Evolutionary conservation across 2,797 vertebrate genomes (phyloP), one percentile per base, ranked within the genome.

Genomic region (Remorina albescens): DNA sequence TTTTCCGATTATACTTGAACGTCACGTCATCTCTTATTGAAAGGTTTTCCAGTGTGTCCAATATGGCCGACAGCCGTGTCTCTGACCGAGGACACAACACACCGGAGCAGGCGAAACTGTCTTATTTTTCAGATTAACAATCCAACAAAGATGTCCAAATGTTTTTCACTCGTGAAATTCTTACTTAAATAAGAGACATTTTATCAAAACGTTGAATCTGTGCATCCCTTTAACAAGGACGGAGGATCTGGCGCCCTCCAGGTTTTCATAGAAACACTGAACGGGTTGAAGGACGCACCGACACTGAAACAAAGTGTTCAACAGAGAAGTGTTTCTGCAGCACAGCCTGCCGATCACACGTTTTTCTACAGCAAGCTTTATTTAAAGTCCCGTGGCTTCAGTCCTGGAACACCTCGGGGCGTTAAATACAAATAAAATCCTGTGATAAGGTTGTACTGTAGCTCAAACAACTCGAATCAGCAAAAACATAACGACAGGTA

Each of bases 31-130:
- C 55, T 78, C 67, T 76, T 49, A 72, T 83, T 87, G 80, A 90
- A 87, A 67, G 81, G 74, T 67, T 88, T 83, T 82, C 91, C 89
- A 75, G 76, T 75, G 83, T 58, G 79, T 10, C 84, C 87, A 93
- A 91, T 82, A 94, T 92, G 90, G 90, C 92, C 84, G 90, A 85
- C 87, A 65, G 67, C 51, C 19, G 8, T 42, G 63, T 13, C 55
- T 65, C 53, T 47, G 36, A 75, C 41, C 69, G 59, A 44, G 46
- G 67, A 55, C n/a, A 68, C 44, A 70, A 55, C 18, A 28, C 54
- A 39, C 25, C 44, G 30, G n/a, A n/a, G n/a, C n/a, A n/a, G n/a
- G n/a, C n/a, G n/a, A n/a, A n/a, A n/a, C n/a, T n/a, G n/a, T n/a
- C n/a, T n/a, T n/a, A n/a, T n/a, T n/a, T n/a, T n/a, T n/a, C n/a